phyloP scores from a whole-genome alignment of 2,888 invertebrate species.

The Tanytarsus gracilentus region DNA sequence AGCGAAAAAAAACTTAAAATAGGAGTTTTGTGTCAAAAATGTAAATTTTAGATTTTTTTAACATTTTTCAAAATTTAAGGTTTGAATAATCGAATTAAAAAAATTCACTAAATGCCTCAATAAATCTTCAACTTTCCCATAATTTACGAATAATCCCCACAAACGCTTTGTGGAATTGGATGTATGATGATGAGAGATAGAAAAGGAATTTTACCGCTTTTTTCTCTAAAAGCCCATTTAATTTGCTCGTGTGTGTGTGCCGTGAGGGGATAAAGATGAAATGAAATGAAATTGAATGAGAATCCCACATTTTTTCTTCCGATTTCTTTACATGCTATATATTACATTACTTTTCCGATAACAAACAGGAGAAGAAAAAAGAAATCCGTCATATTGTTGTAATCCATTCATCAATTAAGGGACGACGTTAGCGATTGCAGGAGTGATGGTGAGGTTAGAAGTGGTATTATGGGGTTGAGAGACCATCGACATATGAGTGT shows the following conservation, averaged over 20 bases:
- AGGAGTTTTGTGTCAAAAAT: not conserved
- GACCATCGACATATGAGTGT: slow-evolving; percentile 1
- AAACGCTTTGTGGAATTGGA: not conserved
- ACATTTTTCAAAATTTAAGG: not conserved
- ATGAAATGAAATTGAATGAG: not conserved
- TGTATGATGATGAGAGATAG: not conserved
- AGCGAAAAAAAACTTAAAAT: not conserved
- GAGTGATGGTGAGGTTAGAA: not conserved
- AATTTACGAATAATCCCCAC: not conserved
- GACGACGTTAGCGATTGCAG: slow-evolving; percentile 2
- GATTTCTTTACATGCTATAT: not conserved
- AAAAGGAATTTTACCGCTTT: not conserved
- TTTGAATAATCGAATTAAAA: not conserved
- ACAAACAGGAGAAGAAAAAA: not conserved
- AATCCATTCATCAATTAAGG: slow-evolving; percentile 17
- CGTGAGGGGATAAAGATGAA: not conserved
- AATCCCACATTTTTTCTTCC: not conserved
- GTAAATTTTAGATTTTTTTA: not conserved
- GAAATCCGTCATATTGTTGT: slow-evolving; percentile 20
- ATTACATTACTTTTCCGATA: not conserved
- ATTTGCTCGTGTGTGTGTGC: not conserved
- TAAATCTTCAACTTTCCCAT: too few species aligned
- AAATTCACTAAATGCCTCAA: too few species aligned
- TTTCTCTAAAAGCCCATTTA: not conserved
- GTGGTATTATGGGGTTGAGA: not conserved